These are phyloP conservation scores for Stegastes partitus DNA, from an alignment of 2,113 vertebrate species.

Conservation along the genomic window DNA sequence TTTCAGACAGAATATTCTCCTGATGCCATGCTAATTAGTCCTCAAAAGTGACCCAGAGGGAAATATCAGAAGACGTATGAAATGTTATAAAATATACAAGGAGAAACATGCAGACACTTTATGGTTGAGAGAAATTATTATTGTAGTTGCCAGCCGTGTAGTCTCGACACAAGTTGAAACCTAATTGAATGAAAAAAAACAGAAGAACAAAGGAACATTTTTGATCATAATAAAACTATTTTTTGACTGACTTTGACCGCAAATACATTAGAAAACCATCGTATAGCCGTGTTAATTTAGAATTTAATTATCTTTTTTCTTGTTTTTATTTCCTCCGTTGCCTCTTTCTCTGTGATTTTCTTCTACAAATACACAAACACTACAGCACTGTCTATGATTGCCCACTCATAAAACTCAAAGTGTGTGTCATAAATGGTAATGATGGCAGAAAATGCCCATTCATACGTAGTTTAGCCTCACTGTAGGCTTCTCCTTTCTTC, in stretches of 20 bases:
- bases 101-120: background rate
- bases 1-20: background rate
- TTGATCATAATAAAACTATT: background rate
- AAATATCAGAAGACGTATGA: constrained; percentile 1
- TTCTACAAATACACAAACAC: constrained; percentile 21
- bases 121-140: background rate
- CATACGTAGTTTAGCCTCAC: constrained; percentile 43
- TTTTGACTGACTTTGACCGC: background rate
- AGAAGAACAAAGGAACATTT: background rate
- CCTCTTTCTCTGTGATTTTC: background rate
- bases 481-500: constrained; percentile 22
- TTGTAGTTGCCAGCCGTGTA: background rate
- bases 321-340: constrained; percentile 14
- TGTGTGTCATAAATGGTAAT: constrained; percentile 48
- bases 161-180: constrained; percentile 8
- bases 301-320: constrained; percentile 8
- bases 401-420: constrained; percentile 51
- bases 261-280: background rate
- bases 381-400: constrained; percentile 17
- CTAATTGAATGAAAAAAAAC: constrained; percentile 15
- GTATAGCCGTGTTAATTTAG: background rate
- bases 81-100: background rate
- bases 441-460: constrained; percentile 58
- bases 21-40: constrained; percentile 19
- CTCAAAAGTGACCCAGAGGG: background rate